Evolutionary conservation across 2,113 vertebrate species (phyloP), one percentile per base, ranked within the genome.

Genomic region (Catharus minimus): DNA sequence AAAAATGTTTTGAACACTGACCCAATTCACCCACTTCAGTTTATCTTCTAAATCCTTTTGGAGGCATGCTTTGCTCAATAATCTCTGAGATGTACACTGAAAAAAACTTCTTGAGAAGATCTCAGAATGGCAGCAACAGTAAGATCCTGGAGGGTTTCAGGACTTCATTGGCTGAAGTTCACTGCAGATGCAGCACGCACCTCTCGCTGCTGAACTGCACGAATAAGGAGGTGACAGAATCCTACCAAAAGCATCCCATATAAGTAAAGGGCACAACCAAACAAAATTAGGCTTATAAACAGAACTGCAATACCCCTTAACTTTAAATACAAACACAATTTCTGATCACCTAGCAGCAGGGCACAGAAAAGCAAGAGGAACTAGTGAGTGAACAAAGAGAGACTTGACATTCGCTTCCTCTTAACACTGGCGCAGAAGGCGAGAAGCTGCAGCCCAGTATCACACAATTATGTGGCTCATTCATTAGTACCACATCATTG

Each of bases 401-500:
- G 46, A 58, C 91, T 66, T 71, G 78, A 91, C 77, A 77, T 92
- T 85, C 17, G 2, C 52, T 73, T 78, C 61, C 79, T 93, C 94
- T 82, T 73, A 73, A 74, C 58, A 74, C 55, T 28, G 86, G 57
- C 15, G 0, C 32, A 10, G 91, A 72, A 92, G 78, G 77, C 8
- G 18, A 94, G 91, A 92, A 97, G 89, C 91, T 95, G 73, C 91
- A 86, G 88, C 73, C 92, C 53, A 0, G 92, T 95, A 94, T 85
- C 82, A 71, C 92, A 66, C 92, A 91, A 95, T 95, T 95, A 94
- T 46, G 74, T 71, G 82, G 88, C 95, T 93, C 96, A 95, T 97
- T 97, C 96, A 96, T 97, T 97, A 97, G 96, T 96, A 96, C 92
- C 94, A 95, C 96, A 94, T 93, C 96, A 96, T 96, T 94, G 97